Base-by-base conservation (phyloP, 2,888 invertebrate species). In the Bimastos eiseni region DNA sequence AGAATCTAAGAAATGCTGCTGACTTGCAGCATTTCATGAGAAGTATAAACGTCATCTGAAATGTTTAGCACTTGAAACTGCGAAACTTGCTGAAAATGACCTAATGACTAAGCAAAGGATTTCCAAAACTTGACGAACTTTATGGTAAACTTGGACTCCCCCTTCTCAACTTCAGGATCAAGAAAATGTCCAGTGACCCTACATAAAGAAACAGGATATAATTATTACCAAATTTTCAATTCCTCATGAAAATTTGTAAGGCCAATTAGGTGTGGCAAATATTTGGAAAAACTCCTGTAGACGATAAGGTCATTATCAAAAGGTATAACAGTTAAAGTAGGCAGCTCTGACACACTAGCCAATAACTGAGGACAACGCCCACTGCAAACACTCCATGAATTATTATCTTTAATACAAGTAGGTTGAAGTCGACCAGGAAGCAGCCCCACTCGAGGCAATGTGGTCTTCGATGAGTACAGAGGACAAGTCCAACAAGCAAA, bases 401-500 rank as follows among this genome's bases (percentile, higher is more conserved):
- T n/a, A n/a, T 70, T 70, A 70, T 70, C 70, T 70, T n/a, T 13
- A 70, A 70, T n/a, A 11, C 55, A 24, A 24, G 70, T 17, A n/a
- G 17, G 70, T 70, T 0, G 70, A 70, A n/a, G 11, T 70, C 70
- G n/a, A 70, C 30, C 70, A 70, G 70, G 70, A 70, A 70, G 70
- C 70, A 70, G 70, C 70, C 30, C n/a, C 70, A 70, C 70, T 70
- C n/a, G 70, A 70, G n/a, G n/a, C 70, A 70, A 70, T n/a, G n/a
- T 49, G 49, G 49, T 24, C 49, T 19, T 24, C 49, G 21, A n/a
- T n/a, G 70, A 70, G 70, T 70, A 30, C 70, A 70, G 70, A 70
- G 70, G 70, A 70, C 70, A 70, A n/a, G 70, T 70, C n/a, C 70
- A 70, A 70, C 70, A 70, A 70, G 6, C n/a, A 49, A n/a, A 41